These are phyloP conservation scores for Columba livia DNA, from an alignment of 2,113 vertebrate species.

Conservation along the genomic window DNA sequence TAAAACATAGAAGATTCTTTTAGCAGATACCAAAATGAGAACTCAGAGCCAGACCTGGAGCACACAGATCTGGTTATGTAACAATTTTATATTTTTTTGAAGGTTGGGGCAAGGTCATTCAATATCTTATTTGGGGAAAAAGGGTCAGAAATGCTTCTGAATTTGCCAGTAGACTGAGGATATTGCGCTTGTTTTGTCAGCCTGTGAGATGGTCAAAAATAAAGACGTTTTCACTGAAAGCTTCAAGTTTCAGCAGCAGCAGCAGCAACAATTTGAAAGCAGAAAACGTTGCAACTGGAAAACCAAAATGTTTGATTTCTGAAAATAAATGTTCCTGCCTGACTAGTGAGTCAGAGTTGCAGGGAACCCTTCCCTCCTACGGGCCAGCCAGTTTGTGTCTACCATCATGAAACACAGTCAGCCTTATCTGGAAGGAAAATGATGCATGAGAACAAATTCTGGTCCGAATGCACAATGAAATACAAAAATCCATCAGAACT, in stretches of 20 bases:
- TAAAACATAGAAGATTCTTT: background rate
- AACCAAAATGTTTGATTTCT: background rate
- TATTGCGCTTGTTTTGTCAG: background rate
- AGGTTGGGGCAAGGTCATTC: fast-evolving
- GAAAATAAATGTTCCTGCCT: background rate
- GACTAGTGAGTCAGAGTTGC: background rate
- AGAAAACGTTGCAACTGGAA: background rate
- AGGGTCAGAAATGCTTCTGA: background rate
- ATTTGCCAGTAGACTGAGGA: background rate
- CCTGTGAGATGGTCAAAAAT: background rate
- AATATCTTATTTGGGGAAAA: background rate
- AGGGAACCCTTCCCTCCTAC: background rate
- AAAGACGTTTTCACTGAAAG: background rate
- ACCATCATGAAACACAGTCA: fast-evolving
- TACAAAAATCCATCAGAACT: background rate
- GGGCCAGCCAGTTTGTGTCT: background rate
- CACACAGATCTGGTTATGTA: background rate
- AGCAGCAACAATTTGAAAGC: background rate
- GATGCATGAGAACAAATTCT: background rate
- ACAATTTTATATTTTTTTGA: background rate
- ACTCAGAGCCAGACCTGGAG: background rate
- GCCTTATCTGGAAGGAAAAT: background rate
- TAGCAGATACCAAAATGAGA: background rate
- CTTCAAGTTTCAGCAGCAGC: background rate
- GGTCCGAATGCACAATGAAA: background rate